Evolutionary conservation across 2,113 vertebrate species (phyloP).

Genomic region (Potamarius usumacintae): DNA sequence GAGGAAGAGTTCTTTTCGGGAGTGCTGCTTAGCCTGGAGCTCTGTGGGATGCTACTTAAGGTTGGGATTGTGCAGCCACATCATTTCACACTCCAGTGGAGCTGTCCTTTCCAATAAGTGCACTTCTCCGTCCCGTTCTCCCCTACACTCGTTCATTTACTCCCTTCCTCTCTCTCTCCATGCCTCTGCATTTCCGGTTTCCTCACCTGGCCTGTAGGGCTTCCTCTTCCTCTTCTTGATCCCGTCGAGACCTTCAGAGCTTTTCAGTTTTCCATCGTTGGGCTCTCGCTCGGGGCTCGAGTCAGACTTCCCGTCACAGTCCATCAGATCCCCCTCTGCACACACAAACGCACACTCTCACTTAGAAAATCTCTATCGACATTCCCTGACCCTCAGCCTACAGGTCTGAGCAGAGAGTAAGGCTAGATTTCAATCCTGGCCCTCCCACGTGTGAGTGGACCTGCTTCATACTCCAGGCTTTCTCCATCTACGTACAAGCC

Average conservation of each 20-base stretch:
- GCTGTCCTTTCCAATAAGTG: slow-evolving; percentile 56
- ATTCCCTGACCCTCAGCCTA: neutral
- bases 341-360: neutral
- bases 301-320: slow-evolving; percentile 93
- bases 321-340: slow-evolving; percentile 84
- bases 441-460: neutral
- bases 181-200: neutral
- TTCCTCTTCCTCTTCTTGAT: slow-evolving; percentile 81
- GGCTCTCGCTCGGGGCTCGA: slow-evolving; percentile 92
- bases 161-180: neutral
- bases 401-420: neutral
- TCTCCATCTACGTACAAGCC: neutral
- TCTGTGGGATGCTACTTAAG: slow-evolving; percentile 48
- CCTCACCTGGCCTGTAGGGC: slow-evolving; percentile 51
- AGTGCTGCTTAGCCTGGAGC: slow-evolving; percentile 30
- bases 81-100: slow-evolving; percentile 57
- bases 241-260: slow-evolving; percentile 74
- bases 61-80: slow-evolving; percentile 37
- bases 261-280: slow-evolving; percentile 80
- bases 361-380: neutral
- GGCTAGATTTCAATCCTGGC: neutral
- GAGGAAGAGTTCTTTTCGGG: slow-evolving; percentile 15
- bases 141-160: neutral
- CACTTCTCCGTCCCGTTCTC: slow-evolving; percentile 22
- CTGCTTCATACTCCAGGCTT: neutral